Conservation (phyloP, 2,113 vertebrate genomes). For the Pygoscelis antarcticus region DNA sequence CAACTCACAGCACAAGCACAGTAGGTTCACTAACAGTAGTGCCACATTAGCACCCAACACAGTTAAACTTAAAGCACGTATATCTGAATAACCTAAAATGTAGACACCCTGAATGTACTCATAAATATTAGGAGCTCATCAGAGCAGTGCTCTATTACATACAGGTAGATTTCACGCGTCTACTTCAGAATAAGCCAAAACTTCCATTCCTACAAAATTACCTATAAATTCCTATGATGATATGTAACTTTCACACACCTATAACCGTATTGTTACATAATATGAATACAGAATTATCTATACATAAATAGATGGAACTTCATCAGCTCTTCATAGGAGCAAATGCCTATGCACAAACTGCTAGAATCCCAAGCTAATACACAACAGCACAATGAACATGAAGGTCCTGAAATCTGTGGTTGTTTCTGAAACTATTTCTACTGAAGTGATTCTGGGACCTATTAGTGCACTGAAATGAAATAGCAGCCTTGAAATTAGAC, state of each 20-base stretch:
- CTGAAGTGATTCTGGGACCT: neutral
- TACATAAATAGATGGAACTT: neutral
- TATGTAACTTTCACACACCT: neutral
- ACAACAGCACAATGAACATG: neutral
- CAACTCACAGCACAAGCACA: neutral
- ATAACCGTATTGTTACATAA: neutral
- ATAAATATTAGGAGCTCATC: neutral
- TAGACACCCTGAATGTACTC: neutral
- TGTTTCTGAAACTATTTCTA: neutral
- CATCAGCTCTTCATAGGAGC: neutral
- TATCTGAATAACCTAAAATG: neutral
- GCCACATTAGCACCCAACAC: neutral
- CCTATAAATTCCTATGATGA: neutral
- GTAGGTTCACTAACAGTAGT: neutral
- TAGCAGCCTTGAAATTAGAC: neutral
- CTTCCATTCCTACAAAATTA: neutral
- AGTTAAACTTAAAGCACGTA: fast-evolving
- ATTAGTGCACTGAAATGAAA: neutral
- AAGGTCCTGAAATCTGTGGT: neutral
- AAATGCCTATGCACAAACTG: neutral
- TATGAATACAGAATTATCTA: neutral
- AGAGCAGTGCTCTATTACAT: neutral
- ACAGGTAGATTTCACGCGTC: neutral
- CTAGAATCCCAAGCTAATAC: neutral
- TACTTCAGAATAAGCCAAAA: neutral